Evolutionary conservation across 2,888 invertebrate genomes (phyloP).

Genomic region (Bellardia bayeri): DNA sequence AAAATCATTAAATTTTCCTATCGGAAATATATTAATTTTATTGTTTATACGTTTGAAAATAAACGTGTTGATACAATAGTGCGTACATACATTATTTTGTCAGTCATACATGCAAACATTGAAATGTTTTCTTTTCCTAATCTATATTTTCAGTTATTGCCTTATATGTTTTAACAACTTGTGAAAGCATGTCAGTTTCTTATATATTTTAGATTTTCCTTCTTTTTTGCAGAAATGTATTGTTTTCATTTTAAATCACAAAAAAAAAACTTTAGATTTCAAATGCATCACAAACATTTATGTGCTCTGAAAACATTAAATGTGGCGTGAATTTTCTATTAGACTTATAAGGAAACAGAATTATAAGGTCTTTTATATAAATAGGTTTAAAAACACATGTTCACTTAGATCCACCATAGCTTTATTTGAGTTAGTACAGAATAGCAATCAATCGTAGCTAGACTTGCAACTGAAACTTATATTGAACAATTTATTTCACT

Average conservation of each 20-base stretch:
- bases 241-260: no score
- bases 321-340: constrained; percentile 20
- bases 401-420: not conserved
- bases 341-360: not conserved
- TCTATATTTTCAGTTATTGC: not conserved
- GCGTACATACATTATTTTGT: no score
- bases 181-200: no score
- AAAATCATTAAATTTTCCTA: not conserved
- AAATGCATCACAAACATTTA: not conserved
- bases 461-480: not conserved
- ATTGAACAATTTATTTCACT: no score
- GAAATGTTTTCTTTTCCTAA: not conserved
- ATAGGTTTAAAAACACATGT: not conserved
- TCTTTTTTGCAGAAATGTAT: no score
- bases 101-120: not conserved
- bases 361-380: not conserved
- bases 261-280: not conserved
- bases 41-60: constrained; percentile 35
- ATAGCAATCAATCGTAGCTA: not conserved
- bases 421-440: no score
- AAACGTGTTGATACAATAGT: constrained; percentile 15
- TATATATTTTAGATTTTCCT: no score
- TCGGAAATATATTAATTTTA: constrained; percentile 15
- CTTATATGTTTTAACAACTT: not conserved
- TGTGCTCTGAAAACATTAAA: not conserved